phyloP scores from a whole-genome alignment of 2,113 vertebrate species.

The Solenodon paradoxus region DNA sequence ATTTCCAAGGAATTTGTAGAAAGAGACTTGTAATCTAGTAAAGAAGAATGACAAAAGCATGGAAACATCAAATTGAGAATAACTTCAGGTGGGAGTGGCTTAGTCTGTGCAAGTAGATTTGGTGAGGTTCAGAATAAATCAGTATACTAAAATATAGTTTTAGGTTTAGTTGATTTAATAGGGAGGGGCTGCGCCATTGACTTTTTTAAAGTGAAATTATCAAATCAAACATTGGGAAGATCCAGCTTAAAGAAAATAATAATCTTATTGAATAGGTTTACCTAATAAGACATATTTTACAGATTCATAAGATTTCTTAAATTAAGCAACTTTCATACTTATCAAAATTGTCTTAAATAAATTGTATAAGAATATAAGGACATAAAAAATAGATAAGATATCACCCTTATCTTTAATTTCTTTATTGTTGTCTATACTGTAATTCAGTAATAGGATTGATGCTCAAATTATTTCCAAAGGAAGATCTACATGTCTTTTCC shows the following conservation, averaged over 20 bases:
- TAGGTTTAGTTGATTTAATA: background rate
- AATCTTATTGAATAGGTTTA: background rate
- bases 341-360: background rate
- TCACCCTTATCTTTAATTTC: background rate
- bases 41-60: background rate
- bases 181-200: background rate
- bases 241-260: background rate
- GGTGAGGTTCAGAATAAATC: background rate
- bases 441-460: background rate
- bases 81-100: background rate
- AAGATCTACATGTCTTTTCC: background rate
- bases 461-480: background rate
- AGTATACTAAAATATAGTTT: background rate
- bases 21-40: background rate
- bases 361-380: background rate
- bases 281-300: background rate
- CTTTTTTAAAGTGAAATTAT: background rate
- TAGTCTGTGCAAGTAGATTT: background rate
- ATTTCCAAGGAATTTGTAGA: background rate
- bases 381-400: background rate
- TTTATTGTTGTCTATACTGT: background rate
- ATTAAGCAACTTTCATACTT: background rate
- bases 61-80: background rate
- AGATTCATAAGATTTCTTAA: background rate
- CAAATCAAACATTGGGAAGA: background rate